Evolutionary conservation across 2,113 vertebrate genomes (phyloP).

Genomic region (Oncorhynchus tshawytscha): DNA sequence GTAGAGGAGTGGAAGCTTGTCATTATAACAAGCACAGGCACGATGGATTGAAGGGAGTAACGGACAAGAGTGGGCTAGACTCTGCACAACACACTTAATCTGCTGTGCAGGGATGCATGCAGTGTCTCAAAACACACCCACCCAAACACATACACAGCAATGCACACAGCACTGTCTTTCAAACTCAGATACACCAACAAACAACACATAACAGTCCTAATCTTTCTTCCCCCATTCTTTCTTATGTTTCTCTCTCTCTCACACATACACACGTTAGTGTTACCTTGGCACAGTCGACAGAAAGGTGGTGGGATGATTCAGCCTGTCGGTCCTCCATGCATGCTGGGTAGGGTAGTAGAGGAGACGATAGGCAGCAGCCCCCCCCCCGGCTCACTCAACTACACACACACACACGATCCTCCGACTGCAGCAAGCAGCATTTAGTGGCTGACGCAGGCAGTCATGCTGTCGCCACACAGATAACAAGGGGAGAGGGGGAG

Average conservation of each 20-base stretch:
- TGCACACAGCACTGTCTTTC: not conserved
- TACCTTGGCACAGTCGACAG: constrained; percentile 15
- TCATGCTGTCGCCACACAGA: constrained; percentile 42
- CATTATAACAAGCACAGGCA: not conserved
- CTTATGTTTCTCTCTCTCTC: not conserved
- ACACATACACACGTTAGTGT: constrained; percentile 11
- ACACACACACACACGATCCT: not conserved
- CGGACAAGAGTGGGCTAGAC: not conserved
- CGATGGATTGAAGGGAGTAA: not conserved
- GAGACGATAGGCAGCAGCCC: not conserved
- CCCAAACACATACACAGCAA: not conserved
- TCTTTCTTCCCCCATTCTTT: not conserved
- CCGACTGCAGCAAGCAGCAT: constrained; percentile 36
- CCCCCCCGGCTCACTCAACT: not conserved
- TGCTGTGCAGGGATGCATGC: not conserved
- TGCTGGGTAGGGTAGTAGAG: not conserved
- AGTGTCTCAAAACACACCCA: not conserved
- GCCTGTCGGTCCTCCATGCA: constrained; percentile 8
- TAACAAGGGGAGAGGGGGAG: constrained; percentile 1
- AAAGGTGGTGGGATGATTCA: not conserved
- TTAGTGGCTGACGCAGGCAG: constrained; percentile 57
- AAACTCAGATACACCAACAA: not conserved
- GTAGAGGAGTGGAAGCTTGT: no score
- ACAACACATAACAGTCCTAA: not conserved
- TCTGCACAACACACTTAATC: not conserved